Base-by-base conservation (phyloP, 1,140 invertebrate species). In the Bursaphelenchus mucronatus region DNA sequence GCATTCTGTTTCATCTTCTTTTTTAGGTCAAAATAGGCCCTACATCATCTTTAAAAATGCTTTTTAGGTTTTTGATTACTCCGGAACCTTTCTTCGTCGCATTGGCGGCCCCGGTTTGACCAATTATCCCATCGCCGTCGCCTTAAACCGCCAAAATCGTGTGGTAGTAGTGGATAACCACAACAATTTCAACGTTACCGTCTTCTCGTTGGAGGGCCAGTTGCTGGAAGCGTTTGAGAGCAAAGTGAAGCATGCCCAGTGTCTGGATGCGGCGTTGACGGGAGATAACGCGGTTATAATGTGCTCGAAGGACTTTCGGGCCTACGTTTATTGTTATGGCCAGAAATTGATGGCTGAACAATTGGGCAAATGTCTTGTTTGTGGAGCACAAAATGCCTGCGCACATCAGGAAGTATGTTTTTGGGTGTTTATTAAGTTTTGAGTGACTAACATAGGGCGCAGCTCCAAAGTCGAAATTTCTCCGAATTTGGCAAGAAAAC, bases 241-340 rank as follows among this genome's bases (percentile, higher is more conserved):
- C 55, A 40, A 44, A 11, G 46, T 44, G 10, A 40, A 44, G 9
- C 55, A 57, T 17, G 10, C 19, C 39, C 55, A 44, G 7, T 57
- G 55, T 39, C 21, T 40, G 40, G 44, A 40, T 57, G 17, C 55
- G 5, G 19, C 55, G n/a, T 40, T 57, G 7, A 19, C 11, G 10
- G 55, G 55, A 21, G 55, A 30, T 45, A 40, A 57, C 39, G 46
- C 43, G 55, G 46, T 57, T n/a, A 44, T 13, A n/a, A 40, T 57
- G n/a, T 40, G 19, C n/a, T 21, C 55, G 19, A 57, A 57, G n/a
- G 55, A 57, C 13, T 57, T 41, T 19, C 55, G 55, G n/a, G 40
- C 46, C 17, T 57, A 44, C 13, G 39, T 43, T 19, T 57, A 57
- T 45, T 8, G 46, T 19, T 57, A 44, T 39, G 40, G 40, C 51